phyloP scores from a whole-genome alignment of 2,113 vertebrate species.

The Ctenomys sociabilis region DNA sequence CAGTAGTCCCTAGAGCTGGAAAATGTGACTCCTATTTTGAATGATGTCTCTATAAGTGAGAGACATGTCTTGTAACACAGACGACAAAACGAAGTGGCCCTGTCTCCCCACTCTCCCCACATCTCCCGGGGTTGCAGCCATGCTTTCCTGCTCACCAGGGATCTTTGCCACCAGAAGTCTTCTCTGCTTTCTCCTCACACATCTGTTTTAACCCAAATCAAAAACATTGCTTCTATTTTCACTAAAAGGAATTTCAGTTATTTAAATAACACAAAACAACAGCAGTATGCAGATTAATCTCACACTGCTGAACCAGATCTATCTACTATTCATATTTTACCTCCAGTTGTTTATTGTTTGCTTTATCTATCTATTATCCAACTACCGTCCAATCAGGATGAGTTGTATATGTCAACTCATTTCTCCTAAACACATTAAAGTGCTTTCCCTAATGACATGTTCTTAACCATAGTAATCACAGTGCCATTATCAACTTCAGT shows the following conservation, averaged over 20 bases:
- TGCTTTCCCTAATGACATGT: not conserved
- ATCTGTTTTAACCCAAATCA: not conserved
- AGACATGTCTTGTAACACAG: not conserved
- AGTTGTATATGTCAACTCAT: not conserved
- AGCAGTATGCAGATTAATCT: not conserved
- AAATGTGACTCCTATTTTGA: conserved; percentile 71
- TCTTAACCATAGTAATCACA: not conserved
- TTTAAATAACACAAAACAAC: not conserved
- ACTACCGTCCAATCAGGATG: not conserved
- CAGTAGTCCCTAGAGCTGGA: conserved; percentile 72
- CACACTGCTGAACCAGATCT: not conserved
- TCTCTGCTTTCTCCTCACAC: not conserved
- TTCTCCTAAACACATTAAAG: not conserved
- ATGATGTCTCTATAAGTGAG: not conserved
- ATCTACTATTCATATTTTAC: not conserved
- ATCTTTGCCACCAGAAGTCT: not conserved
- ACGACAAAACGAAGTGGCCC: not conserved
- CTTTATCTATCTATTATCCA: not conserved
- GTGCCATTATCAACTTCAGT: not conserved
- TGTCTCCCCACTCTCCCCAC: too few relatives aligned
- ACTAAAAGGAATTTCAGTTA: conserved; percentile 13
- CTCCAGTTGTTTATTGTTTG: not conserved
- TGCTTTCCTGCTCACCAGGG: not conserved
- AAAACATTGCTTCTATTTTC: not conserved
- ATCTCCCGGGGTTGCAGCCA: not conserved